phyloP scores from a whole-genome alignment of 2,888 invertebrate species.

The Nemotelus pantherinus region DNA sequence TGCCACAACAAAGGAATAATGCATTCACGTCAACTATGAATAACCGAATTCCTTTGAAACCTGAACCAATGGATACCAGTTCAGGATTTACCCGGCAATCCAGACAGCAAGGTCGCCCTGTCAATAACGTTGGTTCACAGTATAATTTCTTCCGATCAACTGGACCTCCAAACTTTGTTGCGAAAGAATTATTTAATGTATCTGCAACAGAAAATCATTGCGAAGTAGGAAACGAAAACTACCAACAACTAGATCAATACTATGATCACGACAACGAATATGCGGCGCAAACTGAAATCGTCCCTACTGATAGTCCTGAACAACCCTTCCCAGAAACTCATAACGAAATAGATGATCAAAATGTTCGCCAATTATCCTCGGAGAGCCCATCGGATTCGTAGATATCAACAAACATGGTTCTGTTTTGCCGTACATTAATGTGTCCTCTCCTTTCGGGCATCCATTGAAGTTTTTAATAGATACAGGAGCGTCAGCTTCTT shows the following conservation, averaged over 20 bases:
- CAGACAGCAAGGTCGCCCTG: neutral
- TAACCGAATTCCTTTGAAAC: neutral
- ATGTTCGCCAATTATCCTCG: constrained; percentile 51
- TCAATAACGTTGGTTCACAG: neutral
- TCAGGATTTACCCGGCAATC: neutral
- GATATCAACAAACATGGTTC: constrained; percentile 48
- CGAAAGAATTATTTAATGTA: constrained; percentile 17
- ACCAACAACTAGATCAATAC: constrained; percentile 13
- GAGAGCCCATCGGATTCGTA: constrained; percentile 49
- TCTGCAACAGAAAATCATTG: neutral
- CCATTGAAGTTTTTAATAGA: constrained; percentile 46
- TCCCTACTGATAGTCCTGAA: neutral
- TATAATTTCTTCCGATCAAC: constrained; percentile 15
- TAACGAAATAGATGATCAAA: constrained; percentile 35
- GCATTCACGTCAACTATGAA: neutral
- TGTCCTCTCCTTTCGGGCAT: constrained; percentile 48
- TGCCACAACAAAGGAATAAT: neutral
- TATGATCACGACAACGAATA: constrained; percentile 5
- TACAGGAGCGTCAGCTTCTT: constrained; percentile 34
- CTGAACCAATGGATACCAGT: constrained; percentile 7
- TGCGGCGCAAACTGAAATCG: neutral
- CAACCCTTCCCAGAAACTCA: constrained; percentile 10
- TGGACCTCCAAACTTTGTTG: neutral
- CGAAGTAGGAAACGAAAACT: neutral
- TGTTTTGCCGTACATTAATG: constrained; percentile 47